Evolutionary conservation across 1,140 invertebrate genomes (phyloP).

Genomic region (Cyphomyrmex costatus): DNA sequence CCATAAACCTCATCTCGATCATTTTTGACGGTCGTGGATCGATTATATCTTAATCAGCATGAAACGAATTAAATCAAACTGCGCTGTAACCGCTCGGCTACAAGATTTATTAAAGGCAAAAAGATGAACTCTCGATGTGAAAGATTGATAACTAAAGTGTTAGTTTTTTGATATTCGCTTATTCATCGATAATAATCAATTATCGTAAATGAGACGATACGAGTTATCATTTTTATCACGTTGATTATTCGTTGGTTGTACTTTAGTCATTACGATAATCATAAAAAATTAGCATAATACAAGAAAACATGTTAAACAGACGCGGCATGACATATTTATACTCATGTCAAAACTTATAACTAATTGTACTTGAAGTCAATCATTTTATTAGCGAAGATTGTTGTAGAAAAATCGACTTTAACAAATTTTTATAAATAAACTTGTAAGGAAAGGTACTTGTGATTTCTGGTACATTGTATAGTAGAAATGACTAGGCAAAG

Average conservation of each 20-base stretch:
- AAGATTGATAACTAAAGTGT: neutral
- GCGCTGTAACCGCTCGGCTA: neutral
- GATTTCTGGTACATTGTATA: constrained; percentile 11
- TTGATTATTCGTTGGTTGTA: no score
- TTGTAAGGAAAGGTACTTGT: neutral
- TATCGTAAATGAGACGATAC: neutral
- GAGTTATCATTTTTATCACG: neutral
- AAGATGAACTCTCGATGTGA: neutral
- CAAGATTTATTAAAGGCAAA: constrained; percentile 24
- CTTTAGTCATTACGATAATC: neutral
- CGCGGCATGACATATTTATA: neutral
- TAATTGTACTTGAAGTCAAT: neutral
- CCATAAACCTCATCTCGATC: constrained; percentile 26
- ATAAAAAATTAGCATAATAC: constrained; percentile 52
- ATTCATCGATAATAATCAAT: constrained; percentile 59
- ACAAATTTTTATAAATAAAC: neutral
- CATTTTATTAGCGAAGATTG: neutral
- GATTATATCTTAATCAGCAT: constrained; percentile 45
- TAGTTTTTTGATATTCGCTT: neutral
- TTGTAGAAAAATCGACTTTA: neutral
- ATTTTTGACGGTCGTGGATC: constrained; percentile 20
- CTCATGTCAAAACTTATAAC: neutral
- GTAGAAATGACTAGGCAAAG: neutral
- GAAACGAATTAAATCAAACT: constrained; percentile 34
- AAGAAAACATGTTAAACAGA: neutral